Evolutionary conservation across 2,113 vertebrate genomes (phyloP).

Genomic region (Xiphophorus couchianus): DNA sequence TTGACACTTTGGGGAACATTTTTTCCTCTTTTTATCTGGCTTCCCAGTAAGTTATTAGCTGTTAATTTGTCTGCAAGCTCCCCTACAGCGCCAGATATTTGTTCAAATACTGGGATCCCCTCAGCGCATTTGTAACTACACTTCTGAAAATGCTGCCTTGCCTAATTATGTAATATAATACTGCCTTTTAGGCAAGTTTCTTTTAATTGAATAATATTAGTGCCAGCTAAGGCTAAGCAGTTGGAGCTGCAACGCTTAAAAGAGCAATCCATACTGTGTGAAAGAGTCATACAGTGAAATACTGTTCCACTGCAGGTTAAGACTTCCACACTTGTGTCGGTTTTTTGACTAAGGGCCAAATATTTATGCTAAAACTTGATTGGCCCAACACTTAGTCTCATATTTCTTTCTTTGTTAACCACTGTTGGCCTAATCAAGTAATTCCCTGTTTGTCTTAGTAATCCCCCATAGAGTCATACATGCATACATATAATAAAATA

Average conservation of each 20-base stretch:
- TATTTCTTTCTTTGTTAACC: conserved; percentile 77
- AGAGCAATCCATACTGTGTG: conserved; percentile 31
- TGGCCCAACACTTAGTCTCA: conserved; percentile 50
- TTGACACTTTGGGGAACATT: conserved; percentile 82
- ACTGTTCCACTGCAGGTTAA: conserved; percentile 21
- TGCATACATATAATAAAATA: conserved; percentile 86
- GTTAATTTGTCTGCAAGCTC: conserved; percentile 97
- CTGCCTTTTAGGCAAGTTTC: conserved; percentile 91
- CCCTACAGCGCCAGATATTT: conserved; percentile 98
- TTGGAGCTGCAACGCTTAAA: conserved; percentile 38
- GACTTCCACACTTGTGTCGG: conserved; percentile 46
- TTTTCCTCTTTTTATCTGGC: conserved; percentile 74
- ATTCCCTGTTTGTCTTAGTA: conserved; percentile 76
- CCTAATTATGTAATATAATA: conserved; percentile 99
- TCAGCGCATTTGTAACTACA: conserved; percentile 98
- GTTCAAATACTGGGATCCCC: conserved; percentile 98
- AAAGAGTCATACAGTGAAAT: conserved; percentile 19
- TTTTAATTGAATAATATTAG: conserved; percentile 95
- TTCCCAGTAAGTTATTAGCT: conserved; percentile 97
- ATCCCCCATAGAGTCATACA: conserved; percentile 80
- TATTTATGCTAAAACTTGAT: conserved; percentile 68
- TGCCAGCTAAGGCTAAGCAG: conserved; percentile 82
- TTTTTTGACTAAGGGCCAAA: conserved; percentile 58
- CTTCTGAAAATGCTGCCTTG: conserved; percentile 93
- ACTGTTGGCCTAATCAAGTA: conserved; percentile 75